Base-by-base conservation (phyloP, 2,797 vertebrate genomes). In the Peromyscus melanophrys region DNA sequence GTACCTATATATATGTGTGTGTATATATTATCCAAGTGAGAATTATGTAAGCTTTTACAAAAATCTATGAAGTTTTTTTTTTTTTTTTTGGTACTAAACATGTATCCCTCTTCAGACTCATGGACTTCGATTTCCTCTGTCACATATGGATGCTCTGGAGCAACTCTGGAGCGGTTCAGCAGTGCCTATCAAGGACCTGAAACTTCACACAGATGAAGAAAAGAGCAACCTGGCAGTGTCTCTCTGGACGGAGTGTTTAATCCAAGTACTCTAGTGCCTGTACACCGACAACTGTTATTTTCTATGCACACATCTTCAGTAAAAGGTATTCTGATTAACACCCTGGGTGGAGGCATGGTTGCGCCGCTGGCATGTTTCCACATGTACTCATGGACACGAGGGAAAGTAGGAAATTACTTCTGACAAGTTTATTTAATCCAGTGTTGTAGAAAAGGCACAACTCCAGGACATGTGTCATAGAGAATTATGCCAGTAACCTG, bases 71-170 rank as follows among this genome's bases (percentile, higher is more conserved):
- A 89, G 2, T 55, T 12, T 69, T 49, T n/a, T 73, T 61, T 46
- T 67, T 69, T 76, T 55, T 55, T 63, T 49, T 65, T 63, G 46
- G 55, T 25, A 55, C 40, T 43, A 89, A 89, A 19, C 59, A 12
- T 34, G 93, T 89, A 21, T 27, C 69, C n/a, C 21, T 91, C 69
- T 91, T 59, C 89, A 99, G 98, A 52, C 97, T 49, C 98, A 99
- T 0, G 99, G 99, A 61, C 98, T 99, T 97, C 99, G 99, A 13
- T 99, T 99, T 97, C 99, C 99, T 40, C 65, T 99, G 57, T 99
- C 99, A 0, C 97, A 99, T 95, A 85, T 99, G 96, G 98, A 98
- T 73, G 99, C 99, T 1, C 98, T 99, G 95, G 99, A 97, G 96
- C 99, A 99, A 97, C 98, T 99, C 1, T 99, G 99, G 98, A 98